These are phyloP conservation scores for Labroides dimidiatus DNA, from an alignment of 2,797 vertebrate species.

Conservation along the genomic window DNA sequence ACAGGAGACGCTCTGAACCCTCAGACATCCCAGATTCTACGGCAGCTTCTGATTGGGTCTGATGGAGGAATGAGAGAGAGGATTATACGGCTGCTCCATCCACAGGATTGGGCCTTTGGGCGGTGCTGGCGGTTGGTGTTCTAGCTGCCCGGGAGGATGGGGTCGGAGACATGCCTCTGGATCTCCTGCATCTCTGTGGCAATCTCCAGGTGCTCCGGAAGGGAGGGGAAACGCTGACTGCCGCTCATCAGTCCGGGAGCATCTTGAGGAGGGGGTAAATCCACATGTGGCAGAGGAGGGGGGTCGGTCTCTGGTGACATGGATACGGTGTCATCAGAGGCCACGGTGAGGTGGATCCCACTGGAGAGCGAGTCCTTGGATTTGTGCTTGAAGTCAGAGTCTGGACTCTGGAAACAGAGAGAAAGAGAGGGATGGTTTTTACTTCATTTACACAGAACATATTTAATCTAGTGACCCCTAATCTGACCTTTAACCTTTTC, in stretches of 20 bases:
- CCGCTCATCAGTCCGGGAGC: constrained; percentile 78
- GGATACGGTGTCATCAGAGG: constrained; percentile 81
- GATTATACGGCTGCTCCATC: constrained; percentile 30
- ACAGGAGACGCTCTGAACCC: constrained; percentile 50
- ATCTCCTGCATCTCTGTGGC: constrained; percentile 83
- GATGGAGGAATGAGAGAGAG: constrained; percentile 1
- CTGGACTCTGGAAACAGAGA: constrained; percentile 82
- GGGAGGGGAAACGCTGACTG: constrained; percentile 89
- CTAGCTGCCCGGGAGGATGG: constrained; percentile 89
- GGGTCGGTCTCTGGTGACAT: constrained; percentile 78
- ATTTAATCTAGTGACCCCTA: background rate
- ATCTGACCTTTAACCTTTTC: background rate
- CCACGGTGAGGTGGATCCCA: constrained; percentile 77
- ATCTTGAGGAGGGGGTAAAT: constrained; percentile 42
- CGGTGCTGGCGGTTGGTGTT: constrained; percentile 26
- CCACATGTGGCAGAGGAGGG: constrained; percentile 28
- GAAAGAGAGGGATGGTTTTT: background rate
- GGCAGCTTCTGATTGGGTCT: constrained; percentile 54
- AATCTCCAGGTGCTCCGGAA: constrained; percentile 90
- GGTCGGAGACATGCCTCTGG: constrained; percentile 93
- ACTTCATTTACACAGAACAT: no score
- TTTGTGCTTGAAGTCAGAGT: constrained; percentile 82
- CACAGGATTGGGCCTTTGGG: constrained; percentile 1
- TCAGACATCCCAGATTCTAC: constrained; percentile 33
- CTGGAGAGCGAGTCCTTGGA: constrained; percentile 86